phyloP scores from a whole-genome alignment of 92 coral and sea anemone genomes.

The Zoanthus gigantus region DNA sequence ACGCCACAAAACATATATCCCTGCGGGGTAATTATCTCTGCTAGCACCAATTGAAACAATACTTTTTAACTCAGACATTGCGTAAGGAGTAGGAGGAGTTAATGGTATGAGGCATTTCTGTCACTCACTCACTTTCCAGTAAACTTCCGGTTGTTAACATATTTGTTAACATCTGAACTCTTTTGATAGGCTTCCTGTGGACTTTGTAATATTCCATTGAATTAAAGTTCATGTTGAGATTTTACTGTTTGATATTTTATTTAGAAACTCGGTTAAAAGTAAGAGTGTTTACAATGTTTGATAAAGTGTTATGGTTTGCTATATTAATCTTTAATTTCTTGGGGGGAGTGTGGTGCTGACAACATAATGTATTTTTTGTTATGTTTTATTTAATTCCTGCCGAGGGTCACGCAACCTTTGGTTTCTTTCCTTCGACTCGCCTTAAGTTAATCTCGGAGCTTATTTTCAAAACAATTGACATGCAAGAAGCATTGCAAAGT shows the following conservation, averaged over 20 bases:
- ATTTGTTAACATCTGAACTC: too few species aligned
- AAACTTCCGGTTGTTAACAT: too few species aligned
- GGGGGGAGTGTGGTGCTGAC: slow-evolving; percentile 2
- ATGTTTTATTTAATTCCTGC: neutral
- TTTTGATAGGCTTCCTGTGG: neutral
- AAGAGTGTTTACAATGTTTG: slow-evolving; percentile 1
- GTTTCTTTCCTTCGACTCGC: slow-evolving; percentile 2
- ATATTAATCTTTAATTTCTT: neutral
- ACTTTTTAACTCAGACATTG: neutral
- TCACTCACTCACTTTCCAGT: neutral
- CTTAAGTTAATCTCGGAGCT: neutral
- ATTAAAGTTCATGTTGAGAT: neutral
- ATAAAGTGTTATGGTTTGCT: slow-evolving; percentile 1
- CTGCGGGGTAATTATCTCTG: neutral
- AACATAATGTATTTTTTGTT: neutral
- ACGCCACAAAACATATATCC: neutral
- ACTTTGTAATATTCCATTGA: neutral
- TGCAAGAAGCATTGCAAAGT: neutral
- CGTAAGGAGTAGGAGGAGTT: too few species aligned
- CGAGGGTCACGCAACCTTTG: neutral
- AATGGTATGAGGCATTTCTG: neutral
- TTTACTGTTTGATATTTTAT: neutral
- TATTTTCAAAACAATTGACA: neutral
- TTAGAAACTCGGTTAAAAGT: neutral
- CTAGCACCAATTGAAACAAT: neutral